Conservation (phyloP, 2,113 vertebrate genomes). For the Gobiocypris rarus region DNA sequence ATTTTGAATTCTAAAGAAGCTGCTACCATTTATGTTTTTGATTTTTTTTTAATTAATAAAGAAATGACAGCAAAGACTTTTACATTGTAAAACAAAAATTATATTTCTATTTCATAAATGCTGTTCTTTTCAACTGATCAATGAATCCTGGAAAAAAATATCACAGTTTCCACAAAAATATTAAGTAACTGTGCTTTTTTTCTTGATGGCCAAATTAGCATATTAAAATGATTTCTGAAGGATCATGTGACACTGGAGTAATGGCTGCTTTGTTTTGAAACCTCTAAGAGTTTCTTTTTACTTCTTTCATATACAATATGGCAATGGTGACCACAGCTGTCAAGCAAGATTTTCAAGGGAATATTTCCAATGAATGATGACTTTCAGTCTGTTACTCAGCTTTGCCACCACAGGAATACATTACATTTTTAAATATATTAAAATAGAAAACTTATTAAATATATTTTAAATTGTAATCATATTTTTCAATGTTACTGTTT, state of each 20-base stretch:
- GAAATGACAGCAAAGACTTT: no score
- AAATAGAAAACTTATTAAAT: no score
- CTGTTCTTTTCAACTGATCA: neutral
- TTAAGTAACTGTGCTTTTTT: no score
- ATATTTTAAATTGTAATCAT: no score
- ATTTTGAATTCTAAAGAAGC: no score
- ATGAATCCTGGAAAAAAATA: neutral
- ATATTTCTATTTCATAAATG: no score
- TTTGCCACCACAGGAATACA: neutral
- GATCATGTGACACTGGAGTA: neutral
- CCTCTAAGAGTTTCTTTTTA: no score
- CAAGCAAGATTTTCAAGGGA: neutral
- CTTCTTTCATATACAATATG: neutral
- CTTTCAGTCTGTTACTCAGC: neutral
- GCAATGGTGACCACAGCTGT: neutral
- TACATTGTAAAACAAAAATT: no score
- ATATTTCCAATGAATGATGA: neutral
- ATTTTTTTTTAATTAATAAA: no score
- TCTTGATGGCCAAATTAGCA: neutral
- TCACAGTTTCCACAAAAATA: no score
- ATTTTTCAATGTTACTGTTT: neutral
- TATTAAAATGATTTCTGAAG: neutral
- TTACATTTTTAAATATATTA: neutral
- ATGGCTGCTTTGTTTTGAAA: neutral
- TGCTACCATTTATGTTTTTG: no score